Percentiles rank a stretch among this genome's conserved stretches.
Conservation (phyloP, 2,797 vertebrate genomes). For the Australoheros facetus region DNA sequence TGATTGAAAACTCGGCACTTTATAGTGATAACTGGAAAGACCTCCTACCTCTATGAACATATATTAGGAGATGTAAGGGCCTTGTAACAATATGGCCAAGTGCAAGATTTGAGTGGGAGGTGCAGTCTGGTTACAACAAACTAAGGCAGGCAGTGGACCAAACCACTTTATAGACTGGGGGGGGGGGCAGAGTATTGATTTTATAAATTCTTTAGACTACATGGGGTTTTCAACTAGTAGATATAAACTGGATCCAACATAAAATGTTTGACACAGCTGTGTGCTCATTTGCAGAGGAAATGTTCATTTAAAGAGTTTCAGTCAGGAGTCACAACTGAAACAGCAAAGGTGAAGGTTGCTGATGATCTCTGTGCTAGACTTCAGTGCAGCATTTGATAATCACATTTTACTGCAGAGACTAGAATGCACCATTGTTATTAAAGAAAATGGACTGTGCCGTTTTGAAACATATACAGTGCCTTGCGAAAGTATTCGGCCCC, state of each 20-base stretch:
- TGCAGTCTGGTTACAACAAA: background rate
- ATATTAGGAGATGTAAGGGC: background rate
- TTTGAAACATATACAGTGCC: too few relatives aligned
- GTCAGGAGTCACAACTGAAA: background rate
- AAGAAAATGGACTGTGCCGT: too few relatives aligned
- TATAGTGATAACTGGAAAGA: background rate
- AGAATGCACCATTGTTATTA: too few relatives aligned
- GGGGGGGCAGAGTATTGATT: too few relatives aligned
- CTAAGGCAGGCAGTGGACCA: too few relatives aligned
- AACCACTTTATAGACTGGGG: too few relatives aligned
- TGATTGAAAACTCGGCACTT: background rate
- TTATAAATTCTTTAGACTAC: too few relatives aligned
- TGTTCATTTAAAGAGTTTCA: background rate
- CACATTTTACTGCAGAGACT: background rate
- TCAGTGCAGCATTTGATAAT: fast-evolving
- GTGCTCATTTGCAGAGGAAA: background rate
- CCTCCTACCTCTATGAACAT: background rate
- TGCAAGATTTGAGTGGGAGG: background rate
- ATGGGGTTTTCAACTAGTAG: too few relatives aligned
- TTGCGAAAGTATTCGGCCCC: too few relatives aligned
- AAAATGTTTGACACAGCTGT: background rate
- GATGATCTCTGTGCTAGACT: background rate
- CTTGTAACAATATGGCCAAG: background rate
- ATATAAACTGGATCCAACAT: background rate
- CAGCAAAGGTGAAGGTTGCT: background rate